Conservation (phyloP, 2,113 vertebrate genomes). For the Emydura subglobosa region DNA sequence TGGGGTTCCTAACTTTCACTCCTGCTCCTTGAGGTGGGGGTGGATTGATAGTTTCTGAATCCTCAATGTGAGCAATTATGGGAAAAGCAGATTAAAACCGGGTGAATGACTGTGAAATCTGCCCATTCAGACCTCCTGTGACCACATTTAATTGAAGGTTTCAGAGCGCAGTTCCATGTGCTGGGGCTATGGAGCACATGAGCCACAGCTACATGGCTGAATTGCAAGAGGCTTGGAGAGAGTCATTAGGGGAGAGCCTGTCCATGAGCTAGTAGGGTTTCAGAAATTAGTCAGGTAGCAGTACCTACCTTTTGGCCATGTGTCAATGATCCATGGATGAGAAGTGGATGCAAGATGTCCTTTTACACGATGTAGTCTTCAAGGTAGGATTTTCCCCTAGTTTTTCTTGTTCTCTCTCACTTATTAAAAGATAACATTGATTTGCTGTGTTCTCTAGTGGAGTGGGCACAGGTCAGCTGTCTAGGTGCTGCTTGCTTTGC, state of each 20-base stretch:
- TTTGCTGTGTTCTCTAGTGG: not conserved
- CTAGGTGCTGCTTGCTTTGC: not conserved
- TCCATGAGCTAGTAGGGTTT: not conserved
- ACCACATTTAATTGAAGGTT: constrained; percentile 35
- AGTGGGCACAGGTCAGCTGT: not conserved
- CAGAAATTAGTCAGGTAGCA: not conserved
- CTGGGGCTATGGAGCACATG: not conserved
- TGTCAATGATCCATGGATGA: not conserved
- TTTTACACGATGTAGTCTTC: not conserved
- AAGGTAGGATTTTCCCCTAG: not conserved
- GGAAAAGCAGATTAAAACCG: constrained; percentile 47
- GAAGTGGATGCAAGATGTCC: not conserved
- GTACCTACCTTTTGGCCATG: too few species aligned
- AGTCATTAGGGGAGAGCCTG: accelerated
- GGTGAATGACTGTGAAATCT: not conserved
- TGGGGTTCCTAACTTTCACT: not conserved
- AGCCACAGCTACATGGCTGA: not conserved
- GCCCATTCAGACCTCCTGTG: not conserved
- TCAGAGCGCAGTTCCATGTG: not conserved
- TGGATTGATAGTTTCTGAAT: constrained; percentile 24
- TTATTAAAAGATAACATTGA: not conserved
- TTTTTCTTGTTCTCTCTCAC: not conserved
- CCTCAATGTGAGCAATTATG: constrained; percentile 14
- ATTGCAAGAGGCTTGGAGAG: not conserved
- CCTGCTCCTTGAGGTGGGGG: not conserved